Evolutionary conservation across 2,888 invertebrate genomes (phyloP).

Genomic region (Hyposoter didymator): DNA sequence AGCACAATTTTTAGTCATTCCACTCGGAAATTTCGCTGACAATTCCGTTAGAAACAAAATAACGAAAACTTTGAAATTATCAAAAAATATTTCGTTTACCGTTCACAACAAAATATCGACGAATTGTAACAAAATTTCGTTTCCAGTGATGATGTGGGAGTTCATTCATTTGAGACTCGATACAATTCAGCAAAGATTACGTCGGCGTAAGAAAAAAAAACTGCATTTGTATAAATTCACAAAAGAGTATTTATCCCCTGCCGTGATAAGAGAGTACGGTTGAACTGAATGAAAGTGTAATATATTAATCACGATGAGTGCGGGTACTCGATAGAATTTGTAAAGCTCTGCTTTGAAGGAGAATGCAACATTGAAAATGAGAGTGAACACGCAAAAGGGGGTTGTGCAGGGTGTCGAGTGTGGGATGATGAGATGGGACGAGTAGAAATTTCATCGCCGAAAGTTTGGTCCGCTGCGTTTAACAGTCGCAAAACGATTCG

Average conservation of each 20-base stretch:
- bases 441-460: conserved; percentile 69
- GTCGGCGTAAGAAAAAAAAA: neutral
- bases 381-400: conserved; percentile 35
- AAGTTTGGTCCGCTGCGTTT: conserved; percentile 72
- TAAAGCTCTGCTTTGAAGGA: conserved; percentile 56
- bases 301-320: conserved; percentile 60
- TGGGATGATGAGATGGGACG: conserved; percentile 27
- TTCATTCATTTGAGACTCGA: neutral
- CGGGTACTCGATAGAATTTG: conserved; percentile 45
- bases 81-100: too few relatives aligned
- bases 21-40: too few relatives aligned
- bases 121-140: too few relatives aligned
- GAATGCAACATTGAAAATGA: conserved; percentile 36
- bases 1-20: too few relatives aligned
- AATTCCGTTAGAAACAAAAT: too few relatives aligned
- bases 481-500: conserved; percentile 78
- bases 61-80: too few relatives aligned
- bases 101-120: too few relatives aligned
- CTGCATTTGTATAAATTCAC: neutral
- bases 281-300: conserved; percentile 27
- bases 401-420: conserved; percentile 27
- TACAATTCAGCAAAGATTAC: neutral
- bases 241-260: neutral
- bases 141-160: neutral
- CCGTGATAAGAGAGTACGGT: neutral